Percentiles rank a stretch among this genome's conserved stretches.
phyloP scores from a whole-genome alignment of 2,888 invertebrate species.

The Eucriotettix oculatus region DNA sequence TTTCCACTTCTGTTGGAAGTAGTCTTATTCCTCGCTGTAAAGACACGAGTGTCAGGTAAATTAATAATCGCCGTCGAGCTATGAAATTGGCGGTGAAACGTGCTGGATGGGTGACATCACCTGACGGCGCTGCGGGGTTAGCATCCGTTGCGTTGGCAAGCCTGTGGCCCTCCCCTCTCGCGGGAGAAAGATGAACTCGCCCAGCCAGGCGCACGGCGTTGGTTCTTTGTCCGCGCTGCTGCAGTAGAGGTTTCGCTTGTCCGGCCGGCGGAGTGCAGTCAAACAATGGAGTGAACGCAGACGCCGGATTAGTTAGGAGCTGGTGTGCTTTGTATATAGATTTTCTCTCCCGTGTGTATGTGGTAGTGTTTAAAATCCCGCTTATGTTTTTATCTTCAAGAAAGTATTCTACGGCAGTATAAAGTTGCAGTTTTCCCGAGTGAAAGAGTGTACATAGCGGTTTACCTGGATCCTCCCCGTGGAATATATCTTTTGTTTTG shows the following conservation, averaged over 20 bases:
- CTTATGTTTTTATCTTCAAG: not conserved
- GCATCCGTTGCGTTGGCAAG: not conserved
- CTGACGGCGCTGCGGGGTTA: too few species aligned
- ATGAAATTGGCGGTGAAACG: too few species aligned
- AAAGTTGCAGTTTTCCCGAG: too few species aligned
- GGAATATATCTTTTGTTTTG: not conserved
- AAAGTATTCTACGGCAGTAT: too few species aligned
- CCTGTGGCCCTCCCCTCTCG: slow-evolving; percentile 1
- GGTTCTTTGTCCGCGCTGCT: slow-evolving; percentile 10
- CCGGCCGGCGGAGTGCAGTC: not conserved
- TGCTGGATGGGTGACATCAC: too few species aligned
- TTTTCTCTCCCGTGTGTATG: slow-evolving; percentile 5
- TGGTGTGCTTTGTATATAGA: slow-evolving; percentile 10
- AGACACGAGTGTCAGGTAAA: too few species aligned
- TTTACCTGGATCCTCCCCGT: not conserved
- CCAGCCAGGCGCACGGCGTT: slow-evolving; percentile 7
- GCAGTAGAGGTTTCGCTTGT: slow-evolving; percentile 5
- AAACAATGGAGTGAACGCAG: slow-evolving; percentile 9
- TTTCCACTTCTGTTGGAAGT: too few species aligned
- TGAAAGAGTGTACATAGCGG: too few species aligned
- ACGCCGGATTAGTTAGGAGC: slow-evolving; percentile 1
- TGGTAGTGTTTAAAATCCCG: slow-evolving; percentile 3
- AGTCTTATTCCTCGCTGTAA: too few species aligned
- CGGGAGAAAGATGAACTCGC: slow-evolving; percentile 3
- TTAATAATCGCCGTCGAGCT: too few species aligned